Evolutionary conservation across 2,888 invertebrate species (phyloP).

Genomic region (Parasteatoda lunata): DNA sequence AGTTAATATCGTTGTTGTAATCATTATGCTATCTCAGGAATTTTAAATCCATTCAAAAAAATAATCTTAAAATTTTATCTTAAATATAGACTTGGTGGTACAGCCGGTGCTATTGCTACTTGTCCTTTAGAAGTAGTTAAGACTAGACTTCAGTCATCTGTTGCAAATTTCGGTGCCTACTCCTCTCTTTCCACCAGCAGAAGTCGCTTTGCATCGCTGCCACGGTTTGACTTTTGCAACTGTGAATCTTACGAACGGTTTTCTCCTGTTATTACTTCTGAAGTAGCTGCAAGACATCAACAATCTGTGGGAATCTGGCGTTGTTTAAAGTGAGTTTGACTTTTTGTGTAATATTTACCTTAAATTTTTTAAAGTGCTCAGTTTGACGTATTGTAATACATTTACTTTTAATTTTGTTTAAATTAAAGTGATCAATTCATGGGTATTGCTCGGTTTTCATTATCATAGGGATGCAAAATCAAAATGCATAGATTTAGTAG

Average conservation of each 20-base stretch:
- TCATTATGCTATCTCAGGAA: no score
- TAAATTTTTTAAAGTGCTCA: no score
- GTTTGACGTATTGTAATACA: no score
- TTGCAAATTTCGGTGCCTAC: conserved; percentile 76
- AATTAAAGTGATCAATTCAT: no score
- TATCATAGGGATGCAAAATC: no score
- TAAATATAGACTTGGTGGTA: conserved; percentile 89
- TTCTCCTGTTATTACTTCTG: conserved; percentile 57
- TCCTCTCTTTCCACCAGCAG: conserved; percentile 6
- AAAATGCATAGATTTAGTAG: no score
- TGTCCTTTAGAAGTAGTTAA: conserved; percentile 99
- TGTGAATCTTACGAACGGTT: conserved; percentile 61
- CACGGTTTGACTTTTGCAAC: conserved; percentile 64
- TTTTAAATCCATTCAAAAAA: no score
- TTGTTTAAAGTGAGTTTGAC: conserved; percentile 72
- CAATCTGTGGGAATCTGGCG: conserved; percentile 72
- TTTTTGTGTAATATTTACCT: no score
- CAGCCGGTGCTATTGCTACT: conserved; percentile 95
- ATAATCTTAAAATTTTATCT: no score
- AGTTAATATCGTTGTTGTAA: no score
- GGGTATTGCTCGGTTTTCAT: no score
- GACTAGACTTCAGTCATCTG: conserved; percentile 95
- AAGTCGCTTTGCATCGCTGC: conserved; percentile 28
- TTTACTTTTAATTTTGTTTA: no score
- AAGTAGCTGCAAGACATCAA: conserved; percentile 49